Evolutionary conservation across 2,797 vertebrate genomes (phyloP).

Genomic region (Sebastes hubbsi): DNA sequence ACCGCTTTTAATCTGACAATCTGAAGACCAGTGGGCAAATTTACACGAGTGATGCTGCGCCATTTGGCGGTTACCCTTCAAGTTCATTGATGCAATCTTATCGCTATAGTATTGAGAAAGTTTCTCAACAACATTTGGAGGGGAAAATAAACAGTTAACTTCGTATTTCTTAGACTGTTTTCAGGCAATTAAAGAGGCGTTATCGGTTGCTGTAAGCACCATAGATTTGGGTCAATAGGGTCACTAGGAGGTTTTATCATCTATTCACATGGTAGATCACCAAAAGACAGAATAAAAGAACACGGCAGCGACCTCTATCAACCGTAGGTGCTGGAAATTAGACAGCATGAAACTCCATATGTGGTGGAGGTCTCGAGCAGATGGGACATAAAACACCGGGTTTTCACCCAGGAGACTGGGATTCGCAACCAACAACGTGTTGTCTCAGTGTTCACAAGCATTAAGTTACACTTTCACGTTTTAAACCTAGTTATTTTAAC

Average conservation of each 20-base stretch:
- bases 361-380: background rate
- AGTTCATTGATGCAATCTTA: background rate
- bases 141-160: background rate
- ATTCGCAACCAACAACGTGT: background rate
- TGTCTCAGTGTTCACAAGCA: background rate
- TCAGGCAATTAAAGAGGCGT: background rate
- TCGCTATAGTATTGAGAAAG: background rate
- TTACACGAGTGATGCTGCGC: slow-evolving; percentile 37
- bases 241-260: background rate
- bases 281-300: background rate
- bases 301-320: background rate
- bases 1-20: slow-evolving; percentile 44
- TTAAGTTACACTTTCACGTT: background rate
- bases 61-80: slow-evolving; percentile 16
- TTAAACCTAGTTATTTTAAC: background rate
- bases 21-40: slow-evolving; percentile 37
- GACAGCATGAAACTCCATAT: background rate
- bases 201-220: background rate
- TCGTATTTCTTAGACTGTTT: background rate
- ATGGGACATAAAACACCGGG: background rate
- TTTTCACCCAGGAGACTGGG: too few relatives aligned
- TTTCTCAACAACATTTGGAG: background rate
- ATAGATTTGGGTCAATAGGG: background rate
- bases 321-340: background rate
- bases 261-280: background rate